Percentiles rank a stretch among this genome's conserved stretches.
Conservation (phyloP, 1,140 invertebrate species). For the Pseudomyrmex flavicornis region DNA sequence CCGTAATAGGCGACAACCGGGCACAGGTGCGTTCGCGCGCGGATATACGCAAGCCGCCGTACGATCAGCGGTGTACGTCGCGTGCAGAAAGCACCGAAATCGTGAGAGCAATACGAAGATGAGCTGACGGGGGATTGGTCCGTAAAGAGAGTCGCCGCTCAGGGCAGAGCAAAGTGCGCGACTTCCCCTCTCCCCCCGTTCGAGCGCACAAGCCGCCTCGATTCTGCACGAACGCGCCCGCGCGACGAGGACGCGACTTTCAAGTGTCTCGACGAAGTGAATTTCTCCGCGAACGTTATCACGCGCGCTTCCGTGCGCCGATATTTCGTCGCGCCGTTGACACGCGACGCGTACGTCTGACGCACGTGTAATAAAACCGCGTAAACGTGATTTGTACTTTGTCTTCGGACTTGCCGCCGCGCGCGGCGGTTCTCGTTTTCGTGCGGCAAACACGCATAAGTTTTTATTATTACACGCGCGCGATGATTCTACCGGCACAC, state of each 20-base stretch:
- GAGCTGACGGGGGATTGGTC: conserved; percentile 69
- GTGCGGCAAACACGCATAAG: background rate
- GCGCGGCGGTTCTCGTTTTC: background rate
- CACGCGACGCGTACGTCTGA: background rate
- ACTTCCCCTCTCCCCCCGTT: conserved; percentile 50
- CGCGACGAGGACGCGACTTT: conserved; percentile 46
- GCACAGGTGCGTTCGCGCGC: background rate
- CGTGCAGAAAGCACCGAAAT: conserved; percentile 22
- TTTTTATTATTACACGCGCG: background rate
- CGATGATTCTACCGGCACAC: conserved; percentile 18
- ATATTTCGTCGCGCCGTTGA: background rate
- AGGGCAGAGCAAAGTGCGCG: conserved; percentile 64
- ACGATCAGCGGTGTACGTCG: background rate
- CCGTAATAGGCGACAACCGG: conserved; percentile 46
- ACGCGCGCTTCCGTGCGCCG: background rate
- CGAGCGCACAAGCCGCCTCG: conserved; percentile 13
- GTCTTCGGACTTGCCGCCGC: background rate
- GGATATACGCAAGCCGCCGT: background rate
- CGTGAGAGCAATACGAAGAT: conserved; percentile 50
- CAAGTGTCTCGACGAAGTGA: conserved; percentile 27
- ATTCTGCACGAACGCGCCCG: conserved; percentile 53
- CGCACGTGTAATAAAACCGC: background rate
- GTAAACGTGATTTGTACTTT: background rate
- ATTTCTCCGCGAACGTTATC: conserved; percentile 9
- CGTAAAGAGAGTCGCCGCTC: conserved; percentile 63